These are phyloP conservation scores for Pissodes strobi DNA, from an alignment of 1,140 invertebrate genomes.

Conservation along the genomic window DNA sequence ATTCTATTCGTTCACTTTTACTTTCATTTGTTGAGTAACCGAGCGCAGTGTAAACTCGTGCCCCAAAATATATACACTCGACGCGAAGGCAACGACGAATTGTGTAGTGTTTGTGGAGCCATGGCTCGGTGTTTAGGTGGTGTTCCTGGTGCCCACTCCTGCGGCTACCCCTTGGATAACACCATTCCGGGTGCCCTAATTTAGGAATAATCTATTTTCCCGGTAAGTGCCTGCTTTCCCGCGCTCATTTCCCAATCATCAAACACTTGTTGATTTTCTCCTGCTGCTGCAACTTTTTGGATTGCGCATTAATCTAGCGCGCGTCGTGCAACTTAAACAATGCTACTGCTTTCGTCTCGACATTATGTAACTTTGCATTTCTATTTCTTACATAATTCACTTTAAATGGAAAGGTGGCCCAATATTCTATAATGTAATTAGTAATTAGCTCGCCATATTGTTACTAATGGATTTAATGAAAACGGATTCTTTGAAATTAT, in stretches of 20 bases:
- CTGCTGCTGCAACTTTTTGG: slow-evolving; percentile 9
- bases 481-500: no score
- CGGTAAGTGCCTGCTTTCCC: slow-evolving; percentile 34
- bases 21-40: slow-evolving; percentile 56
- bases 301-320: slow-evolving; percentile 45
- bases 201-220: slow-evolving; percentile 31
- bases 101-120: slow-evolving; percentile 45
- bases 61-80: slow-evolving; percentile 52
- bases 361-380: slow-evolving; percentile 46
- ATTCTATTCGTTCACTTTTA: slow-evolving; percentile 54
- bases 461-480: no score
- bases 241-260: slow-evolving; percentile 16
- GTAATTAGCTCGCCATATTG: slow-evolving; percentile 23
- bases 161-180: slow-evolving; percentile 44
- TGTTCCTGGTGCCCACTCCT: slow-evolving; percentile 42
- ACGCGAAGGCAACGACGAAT: slow-evolving; percentile 40
- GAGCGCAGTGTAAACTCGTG: slow-evolving; percentile 48
- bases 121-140: slow-evolving; percentile 48
- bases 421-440: slow-evolving; percentile 19
- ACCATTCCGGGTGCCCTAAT: slow-evolving; percentile 20
- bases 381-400: slow-evolving; percentile 42
- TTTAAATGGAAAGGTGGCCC: slow-evolving; percentile 28
- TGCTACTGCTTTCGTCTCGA: slow-evolving; percentile 41
- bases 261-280: slow-evolving; percentile 40
- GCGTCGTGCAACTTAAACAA: slow-evolving; percentile 44